A percentile compares a stretch with the other conserved stretches of the same genome.
These are phyloP conservation scores for Scaptodrosophila lebanonensis DNA, from an alignment of 1,140 invertebrate species.

Conservation along the genomic window DNA sequence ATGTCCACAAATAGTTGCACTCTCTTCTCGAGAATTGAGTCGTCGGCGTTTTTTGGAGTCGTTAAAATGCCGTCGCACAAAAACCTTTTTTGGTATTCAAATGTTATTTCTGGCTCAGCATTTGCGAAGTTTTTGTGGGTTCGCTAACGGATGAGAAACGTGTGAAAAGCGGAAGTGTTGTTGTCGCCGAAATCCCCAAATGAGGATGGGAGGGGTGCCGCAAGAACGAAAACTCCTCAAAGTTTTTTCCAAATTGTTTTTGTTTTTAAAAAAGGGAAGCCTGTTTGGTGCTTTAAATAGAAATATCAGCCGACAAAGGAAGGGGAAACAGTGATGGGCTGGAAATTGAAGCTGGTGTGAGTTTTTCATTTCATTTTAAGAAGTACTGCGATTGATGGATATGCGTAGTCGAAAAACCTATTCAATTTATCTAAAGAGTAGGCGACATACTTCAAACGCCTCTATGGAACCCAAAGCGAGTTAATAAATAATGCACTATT, in stretches of 20 bases:
- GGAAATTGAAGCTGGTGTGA: slow-evolving; percentile 35
- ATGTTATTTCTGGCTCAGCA: slow-evolving; percentile 64
- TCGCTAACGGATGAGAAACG: slow-evolving; percentile 20
- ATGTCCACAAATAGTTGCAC: slow-evolving; percentile 31
- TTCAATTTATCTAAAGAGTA: no score
- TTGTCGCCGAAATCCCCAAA: slow-evolving; percentile 36
- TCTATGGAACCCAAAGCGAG: no score
- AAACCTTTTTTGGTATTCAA: slow-evolving; percentile 68
- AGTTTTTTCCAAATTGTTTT: slow-evolving; percentile 38
- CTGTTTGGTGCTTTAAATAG: slow-evolving; percentile 24
- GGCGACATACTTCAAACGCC: no score
- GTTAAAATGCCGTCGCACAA: slow-evolving; percentile 46
- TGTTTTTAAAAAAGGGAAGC: slow-evolving; percentile 24
- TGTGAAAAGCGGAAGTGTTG: slow-evolving; percentile 68
- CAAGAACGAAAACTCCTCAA: slow-evolving; percentile 43
- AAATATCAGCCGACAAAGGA: slow-evolving; percentile 16
- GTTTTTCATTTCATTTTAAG: no score
- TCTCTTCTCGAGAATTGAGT: slow-evolving; percentile 39
- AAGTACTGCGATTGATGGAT: no score
- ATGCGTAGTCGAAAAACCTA: no score
- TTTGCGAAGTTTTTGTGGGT: slow-evolving; percentile 41
- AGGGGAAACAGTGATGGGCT: no score
- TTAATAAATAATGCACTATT: no score
- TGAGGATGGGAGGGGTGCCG: slow-evolving; percentile 28
- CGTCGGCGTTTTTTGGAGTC: slow-evolving; percentile 39